A percentile compares a stretch with the other conserved stretches of the same genome.
phyloP scores from a whole-genome alignment of 2,113 vertebrate genomes.

The Campylomormyrus numenius region DNA sequence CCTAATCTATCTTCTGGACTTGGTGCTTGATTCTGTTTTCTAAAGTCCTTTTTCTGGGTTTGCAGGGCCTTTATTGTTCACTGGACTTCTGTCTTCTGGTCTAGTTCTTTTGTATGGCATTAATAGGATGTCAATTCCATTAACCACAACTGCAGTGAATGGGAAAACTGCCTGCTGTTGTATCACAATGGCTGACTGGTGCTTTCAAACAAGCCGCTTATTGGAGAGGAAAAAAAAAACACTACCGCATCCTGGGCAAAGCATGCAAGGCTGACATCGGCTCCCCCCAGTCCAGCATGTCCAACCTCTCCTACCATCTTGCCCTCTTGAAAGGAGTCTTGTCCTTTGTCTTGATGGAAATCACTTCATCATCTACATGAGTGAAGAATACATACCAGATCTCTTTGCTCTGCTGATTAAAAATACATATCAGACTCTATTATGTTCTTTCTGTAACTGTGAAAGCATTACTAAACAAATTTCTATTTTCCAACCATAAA shows the following conservation, averaged over 20 bases:
- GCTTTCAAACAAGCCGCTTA: neutral
- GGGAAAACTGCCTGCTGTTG: neutral
- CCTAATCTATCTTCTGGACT: neutral
- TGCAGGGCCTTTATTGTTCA: neutral
- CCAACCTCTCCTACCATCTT: neutral
- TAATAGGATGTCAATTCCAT: neutral
- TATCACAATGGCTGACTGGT: neutral
- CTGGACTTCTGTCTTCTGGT: neutral
- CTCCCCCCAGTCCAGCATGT: neutral
- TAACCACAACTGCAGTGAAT: neutral
- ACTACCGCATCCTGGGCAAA: neutral
- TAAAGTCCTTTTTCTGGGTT: neutral
- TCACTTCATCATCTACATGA: neutral
- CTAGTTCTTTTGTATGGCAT: neutral
- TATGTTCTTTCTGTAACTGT: neutral
- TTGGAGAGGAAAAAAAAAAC: neutral
- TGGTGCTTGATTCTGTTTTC: neutral
- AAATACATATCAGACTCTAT: neutral
- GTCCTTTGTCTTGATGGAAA: neutral
- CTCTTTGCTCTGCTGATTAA: neutral
- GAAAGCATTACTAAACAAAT: neutral
- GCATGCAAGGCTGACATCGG: neutral
- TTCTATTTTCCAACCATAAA: neutral
- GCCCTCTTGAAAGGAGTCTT: neutral
- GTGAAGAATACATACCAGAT: neutral